Evolutionary conservation across 2,797 vertebrate genomes (phyloP), one percentile per base, ranked within the genome.

Genomic region (Anas capensis): DNA sequence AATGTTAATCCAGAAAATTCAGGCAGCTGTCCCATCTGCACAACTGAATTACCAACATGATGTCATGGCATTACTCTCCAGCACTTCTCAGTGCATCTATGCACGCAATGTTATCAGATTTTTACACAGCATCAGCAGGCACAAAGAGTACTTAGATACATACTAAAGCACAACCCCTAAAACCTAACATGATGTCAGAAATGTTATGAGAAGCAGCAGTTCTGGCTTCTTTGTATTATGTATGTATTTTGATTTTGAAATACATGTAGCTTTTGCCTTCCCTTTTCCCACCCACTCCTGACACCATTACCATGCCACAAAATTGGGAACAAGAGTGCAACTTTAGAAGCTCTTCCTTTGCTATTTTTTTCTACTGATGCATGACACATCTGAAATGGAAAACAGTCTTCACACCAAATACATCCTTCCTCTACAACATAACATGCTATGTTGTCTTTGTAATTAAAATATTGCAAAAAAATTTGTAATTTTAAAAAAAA

Each of bases 1-100:
- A 93, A 72, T 9, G 15, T 49, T 84, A 91, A 91, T 91, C 20
- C 89, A 95, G 91, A 93, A 83, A 76, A 84, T 18, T 51, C 42
- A 93, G 53, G 58, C 92, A 91, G 65, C 56, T 90, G 27, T 85
- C 46, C 62, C 88, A 80, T 34, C 70, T 62, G 51, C n/a, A 54
- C 60, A 53, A 44, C 51, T 75, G 54, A 89, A n/a, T 11, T 9
- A 62, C 19, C 73, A 73, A 10, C 6, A 23, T 14, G n/a, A 31
- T 51, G 46, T 36, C 2, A 31, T 8, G n/a, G 21, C 57, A 9
- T 46, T 33, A 20, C 51, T 62, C 46, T 62, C 71, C 81, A 71
- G 83, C 42, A 36, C 16, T 75, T 58, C 49, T 65, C 82, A 90
- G 42, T 1, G 0, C 51, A 56, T 62, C 70, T 66, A 21, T 51